Percentiles rank a stretch among this genome's conserved stretches.
Conservation (phyloP, 2,888 invertebrate genomes). For the Dryomyza anilis region DNA sequence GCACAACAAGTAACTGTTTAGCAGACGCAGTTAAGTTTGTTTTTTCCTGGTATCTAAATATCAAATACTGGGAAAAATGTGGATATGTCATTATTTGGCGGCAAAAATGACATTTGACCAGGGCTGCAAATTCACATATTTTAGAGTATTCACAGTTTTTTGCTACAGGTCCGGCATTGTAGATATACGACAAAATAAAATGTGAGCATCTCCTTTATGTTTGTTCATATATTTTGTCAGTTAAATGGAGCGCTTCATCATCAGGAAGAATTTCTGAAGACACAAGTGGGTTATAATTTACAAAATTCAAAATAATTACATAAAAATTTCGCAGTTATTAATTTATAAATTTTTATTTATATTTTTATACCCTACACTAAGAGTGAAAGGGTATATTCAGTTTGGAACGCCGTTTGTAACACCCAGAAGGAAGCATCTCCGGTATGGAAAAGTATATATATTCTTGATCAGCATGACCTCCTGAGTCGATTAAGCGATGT, state of each 20-base stretch:
- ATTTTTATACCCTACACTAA: too few species aligned
- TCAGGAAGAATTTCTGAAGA: neutral
- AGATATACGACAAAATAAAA: neutral
- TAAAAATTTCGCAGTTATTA: too few species aligned
- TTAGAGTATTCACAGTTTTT: neutral
- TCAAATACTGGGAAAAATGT: neutral
- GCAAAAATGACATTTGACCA: neutral
- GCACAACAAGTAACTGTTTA: constrained; percentile 17
- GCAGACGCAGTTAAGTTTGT: constrained; percentile 4
- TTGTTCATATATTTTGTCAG: neutral
- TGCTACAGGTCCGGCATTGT: neutral
- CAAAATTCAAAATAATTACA: too few species aligned
- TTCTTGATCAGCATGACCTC: too few species aligned
- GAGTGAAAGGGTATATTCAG: too few species aligned
- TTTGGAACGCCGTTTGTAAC: too few species aligned
- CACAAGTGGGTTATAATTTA: too few species aligned
- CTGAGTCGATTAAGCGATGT: too few species aligned
- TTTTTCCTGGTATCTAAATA: neutral
- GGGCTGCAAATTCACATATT: neutral
- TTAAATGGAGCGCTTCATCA: neutral
- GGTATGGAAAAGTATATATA: too few species aligned
- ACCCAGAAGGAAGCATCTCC: too few species aligned
- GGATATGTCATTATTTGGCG: neutral
- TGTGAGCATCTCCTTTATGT: neutral
- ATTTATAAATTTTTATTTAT: too few species aligned